phyloP scores from a whole-genome alignment of 2,888 invertebrate species.

The Drosophila picticornis region DNA sequence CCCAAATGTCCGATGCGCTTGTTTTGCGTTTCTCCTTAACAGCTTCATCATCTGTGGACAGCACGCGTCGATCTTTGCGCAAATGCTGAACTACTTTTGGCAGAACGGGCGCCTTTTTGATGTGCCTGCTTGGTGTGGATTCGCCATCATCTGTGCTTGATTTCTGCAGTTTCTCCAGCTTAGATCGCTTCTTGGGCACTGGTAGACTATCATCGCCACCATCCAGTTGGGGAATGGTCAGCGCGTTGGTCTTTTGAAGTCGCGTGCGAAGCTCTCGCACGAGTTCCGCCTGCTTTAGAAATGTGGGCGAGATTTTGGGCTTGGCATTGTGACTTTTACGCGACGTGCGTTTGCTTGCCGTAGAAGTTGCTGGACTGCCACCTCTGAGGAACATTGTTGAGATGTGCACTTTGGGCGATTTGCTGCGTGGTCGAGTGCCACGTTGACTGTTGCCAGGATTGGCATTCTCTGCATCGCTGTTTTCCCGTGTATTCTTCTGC shows the following conservation, averaged over 20 bases:
- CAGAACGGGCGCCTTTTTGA: slow-evolving; percentile 71
- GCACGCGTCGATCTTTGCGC: slow-evolving; percentile 86
- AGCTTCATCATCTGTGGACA: slow-evolving; percentile 88
- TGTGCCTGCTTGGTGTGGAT: slow-evolving; percentile 65
- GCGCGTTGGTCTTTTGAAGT: slow-evolving; percentile 49
- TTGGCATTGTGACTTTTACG: too few relatives aligned
- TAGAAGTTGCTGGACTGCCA: background rate
- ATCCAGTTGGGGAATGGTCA: slow-evolving; percentile 86
- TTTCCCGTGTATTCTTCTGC: slow-evolving; percentile 41
- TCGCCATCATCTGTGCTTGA: slow-evolving; percentile 61
- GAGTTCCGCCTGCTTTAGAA: slow-evolving; percentile 8
- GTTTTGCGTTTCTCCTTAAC: slow-evolving; percentile 83
- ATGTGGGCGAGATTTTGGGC: too few relatives aligned
- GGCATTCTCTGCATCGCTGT: slow-evolving; percentile 45
- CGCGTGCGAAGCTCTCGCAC: slow-evolving; percentile 68
- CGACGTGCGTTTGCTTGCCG: slow-evolving; percentile 60
- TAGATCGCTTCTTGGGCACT: slow-evolving; percentile 52
- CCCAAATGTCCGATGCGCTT: slow-evolving; percentile 90
- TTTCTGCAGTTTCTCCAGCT: slow-evolving; percentile 64
- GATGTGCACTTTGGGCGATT: slow-evolving; percentile 78
- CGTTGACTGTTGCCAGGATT: slow-evolving; percentile 32
- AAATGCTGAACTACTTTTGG: slow-evolving; percentile 59
- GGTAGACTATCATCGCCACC: slow-evolving; percentile 86
- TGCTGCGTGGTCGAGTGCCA: slow-evolving; percentile 64
- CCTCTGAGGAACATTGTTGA: slow-evolving; percentile 72